Conservation (phyloP, 2,797 vertebrate genomes). For the Petrocephalus sullivani region DNA sequence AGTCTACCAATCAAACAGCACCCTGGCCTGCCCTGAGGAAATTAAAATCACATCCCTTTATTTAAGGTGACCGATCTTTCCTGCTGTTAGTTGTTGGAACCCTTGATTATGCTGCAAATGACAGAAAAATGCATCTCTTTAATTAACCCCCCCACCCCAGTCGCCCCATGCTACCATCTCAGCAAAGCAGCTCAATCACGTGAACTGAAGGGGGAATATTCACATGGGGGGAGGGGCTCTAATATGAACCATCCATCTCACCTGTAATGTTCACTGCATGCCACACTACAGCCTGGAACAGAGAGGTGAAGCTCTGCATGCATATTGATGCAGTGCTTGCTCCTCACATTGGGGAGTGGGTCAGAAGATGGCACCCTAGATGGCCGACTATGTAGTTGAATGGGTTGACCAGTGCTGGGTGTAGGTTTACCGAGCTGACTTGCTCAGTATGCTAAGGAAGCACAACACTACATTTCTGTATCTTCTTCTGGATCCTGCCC, state of each 20-base stretch:
- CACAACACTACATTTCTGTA: background rate
- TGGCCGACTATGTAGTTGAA: too few relatives aligned
- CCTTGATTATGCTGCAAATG: background rate
- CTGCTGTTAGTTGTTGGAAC: background rate
- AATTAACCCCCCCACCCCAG: slow-evolving; percentile 16
- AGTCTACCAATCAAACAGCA: slow-evolving; percentile 1
- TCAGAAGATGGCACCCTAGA: background rate
- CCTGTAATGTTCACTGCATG: slow-evolving; percentile 30
- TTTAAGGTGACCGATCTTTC: slow-evolving; percentile 18
- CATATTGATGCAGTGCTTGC: background rate
- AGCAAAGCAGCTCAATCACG: background rate
- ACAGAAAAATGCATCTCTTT: background rate
- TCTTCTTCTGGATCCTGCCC: background rate
- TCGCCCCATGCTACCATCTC: background rate
- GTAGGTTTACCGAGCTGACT: background rate
- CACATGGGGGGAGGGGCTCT: slow-evolving; percentile 28
- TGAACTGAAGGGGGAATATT: slow-evolving; percentile 16
- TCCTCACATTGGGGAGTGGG: background rate
- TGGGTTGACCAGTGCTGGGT: too few relatives aligned
- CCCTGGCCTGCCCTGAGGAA: background rate
- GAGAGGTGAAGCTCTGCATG: background rate
- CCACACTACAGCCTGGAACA: slow-evolving; percentile 28
- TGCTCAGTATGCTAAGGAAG: background rate
- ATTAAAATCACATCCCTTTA: slow-evolving; percentile 8
- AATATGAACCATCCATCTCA: background rate